Conservation (phyloP, 2,797 vertebrate genomes). For the Neomorphus geoffroyi region DNA sequence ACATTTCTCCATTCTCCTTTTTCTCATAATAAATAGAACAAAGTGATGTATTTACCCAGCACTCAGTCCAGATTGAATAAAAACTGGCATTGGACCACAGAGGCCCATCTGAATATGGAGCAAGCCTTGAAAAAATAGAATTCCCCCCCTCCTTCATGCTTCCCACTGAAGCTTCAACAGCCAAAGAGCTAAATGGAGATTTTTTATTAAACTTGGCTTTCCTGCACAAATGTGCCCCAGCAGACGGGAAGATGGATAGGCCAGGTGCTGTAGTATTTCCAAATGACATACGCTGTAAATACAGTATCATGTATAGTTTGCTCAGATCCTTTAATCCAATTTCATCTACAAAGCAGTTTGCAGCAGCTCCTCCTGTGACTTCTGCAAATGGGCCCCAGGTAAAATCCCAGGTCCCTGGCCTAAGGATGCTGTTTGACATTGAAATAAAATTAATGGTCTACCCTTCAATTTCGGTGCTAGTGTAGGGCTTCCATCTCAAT, state of each 20-base stretch:
- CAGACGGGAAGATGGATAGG: background rate
- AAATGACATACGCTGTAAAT: background rate
- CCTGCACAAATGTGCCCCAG: background rate
- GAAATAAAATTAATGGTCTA: background rate
- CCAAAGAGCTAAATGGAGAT: background rate
- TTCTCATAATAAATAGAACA: slow-evolving; percentile 3
- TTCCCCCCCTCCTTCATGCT: background rate
- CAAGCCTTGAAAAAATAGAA: background rate
- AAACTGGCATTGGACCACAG: background rate
- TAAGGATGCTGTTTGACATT: background rate
- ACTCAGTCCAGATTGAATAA: slow-evolving; percentile 2
- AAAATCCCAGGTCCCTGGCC: background rate
- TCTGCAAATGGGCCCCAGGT: background rate
- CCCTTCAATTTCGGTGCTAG: background rate
- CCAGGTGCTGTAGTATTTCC: background rate
- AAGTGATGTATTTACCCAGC: slow-evolving; percentile 15
- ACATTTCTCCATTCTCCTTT: background rate
- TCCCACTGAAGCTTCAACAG: background rate
- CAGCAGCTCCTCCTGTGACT: background rate
- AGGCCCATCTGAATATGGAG: background rate
- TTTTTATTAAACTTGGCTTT: background rate
- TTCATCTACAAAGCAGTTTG: background rate
- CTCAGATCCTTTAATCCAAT: background rate
- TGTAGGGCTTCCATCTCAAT: background rate
- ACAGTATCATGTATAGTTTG: background rate